phyloP scores from a whole-genome alignment of 1,140 invertebrate genomes.

The Pectinophora gossypiella region DNA sequence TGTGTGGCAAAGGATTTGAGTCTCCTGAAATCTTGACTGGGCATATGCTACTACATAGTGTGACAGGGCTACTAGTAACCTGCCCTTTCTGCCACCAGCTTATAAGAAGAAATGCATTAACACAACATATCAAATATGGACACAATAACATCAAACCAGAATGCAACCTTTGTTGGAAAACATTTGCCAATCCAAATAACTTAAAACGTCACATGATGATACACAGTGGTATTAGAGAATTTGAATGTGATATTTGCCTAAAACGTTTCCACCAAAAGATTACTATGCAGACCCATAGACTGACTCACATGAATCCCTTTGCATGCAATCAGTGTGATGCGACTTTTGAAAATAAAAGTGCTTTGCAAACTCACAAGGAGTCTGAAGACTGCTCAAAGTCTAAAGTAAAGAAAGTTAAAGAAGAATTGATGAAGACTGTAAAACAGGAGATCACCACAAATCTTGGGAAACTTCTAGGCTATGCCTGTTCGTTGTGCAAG shows the following conservation, averaged over 20 bases:
- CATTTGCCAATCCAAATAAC: constrained; percentile 77
- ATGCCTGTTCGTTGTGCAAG: constrained; percentile 72
- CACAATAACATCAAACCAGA: constrained; percentile 69
- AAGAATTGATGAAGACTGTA: constrained; percentile 57
- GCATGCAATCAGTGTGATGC: constrained; percentile 54
- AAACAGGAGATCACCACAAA: constrained; percentile 53
- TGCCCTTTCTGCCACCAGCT: constrained; percentile 73
- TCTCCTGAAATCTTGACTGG: constrained; percentile 81
- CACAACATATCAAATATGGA: constrained; percentile 72
- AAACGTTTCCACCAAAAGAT: constrained; percentile 70
- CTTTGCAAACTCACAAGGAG: constrained; percentile 42
- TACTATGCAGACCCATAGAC: constrained; percentile 68
- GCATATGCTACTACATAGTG: constrained; percentile 78
- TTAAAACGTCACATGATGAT: constrained; percentile 78
- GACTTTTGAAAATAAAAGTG: constrained; percentile 46
- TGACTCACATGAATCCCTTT: constrained; percentile 58
- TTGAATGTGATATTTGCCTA: constrained; percentile 70
- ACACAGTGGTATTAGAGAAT: constrained; percentile 75
- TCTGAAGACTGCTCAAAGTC: constrained; percentile 46
- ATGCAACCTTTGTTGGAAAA: constrained; percentile 75
- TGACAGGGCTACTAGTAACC: constrained; percentile 42
- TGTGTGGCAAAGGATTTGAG: constrained; percentile 76
- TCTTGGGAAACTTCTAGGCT: constrained; percentile 55
- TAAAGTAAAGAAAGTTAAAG: constrained; percentile 45
- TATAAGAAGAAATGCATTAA: constrained; percentile 60